A percentile compares a stretch with the other conserved stretches of the same genome.
phyloP scores from a whole-genome alignment of 2,113 vertebrate genomes.

The Phylloscopus trochiloides region DNA sequence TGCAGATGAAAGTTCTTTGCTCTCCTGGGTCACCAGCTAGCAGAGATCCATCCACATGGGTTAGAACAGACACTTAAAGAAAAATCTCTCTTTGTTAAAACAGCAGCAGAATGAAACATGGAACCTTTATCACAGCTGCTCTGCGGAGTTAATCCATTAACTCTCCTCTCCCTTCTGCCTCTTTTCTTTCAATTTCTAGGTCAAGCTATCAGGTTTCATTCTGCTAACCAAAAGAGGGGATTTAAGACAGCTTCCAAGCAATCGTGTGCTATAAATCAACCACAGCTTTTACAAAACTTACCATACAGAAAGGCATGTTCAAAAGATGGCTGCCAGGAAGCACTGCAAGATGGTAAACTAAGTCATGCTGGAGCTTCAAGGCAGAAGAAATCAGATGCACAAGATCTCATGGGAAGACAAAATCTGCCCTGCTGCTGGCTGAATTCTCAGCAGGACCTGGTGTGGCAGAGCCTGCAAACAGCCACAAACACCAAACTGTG shows the following conservation, averaged over 20 bases:
- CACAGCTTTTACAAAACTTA: background rate
- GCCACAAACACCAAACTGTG: accelerated
- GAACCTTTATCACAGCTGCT: background rate
- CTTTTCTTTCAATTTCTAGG: slow-evolving; percentile 14
- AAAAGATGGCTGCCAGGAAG: background rate
- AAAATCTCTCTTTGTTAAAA: background rate
- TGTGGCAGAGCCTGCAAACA: background rate
- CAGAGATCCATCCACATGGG: background rate
- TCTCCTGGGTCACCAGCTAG: background rate
- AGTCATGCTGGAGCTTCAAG: background rate
- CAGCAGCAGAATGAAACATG: background rate
- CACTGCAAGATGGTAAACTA: background rate
- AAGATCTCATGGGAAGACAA: background rate
- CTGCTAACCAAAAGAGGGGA: background rate
- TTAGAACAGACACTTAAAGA: slow-evolving; percentile 3
- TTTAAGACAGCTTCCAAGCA: background rate
- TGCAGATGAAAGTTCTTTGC: background rate
- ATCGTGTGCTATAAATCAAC: background rate
- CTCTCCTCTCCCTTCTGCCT: background rate
- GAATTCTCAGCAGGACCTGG: background rate
- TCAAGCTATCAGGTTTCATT: background rate
- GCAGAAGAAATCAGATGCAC: background rate
- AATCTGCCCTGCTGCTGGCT: background rate
- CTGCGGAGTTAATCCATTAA: background rate
- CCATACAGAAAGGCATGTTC: background rate